These are phyloP conservation scores for Oostethus manadensis DNA, from an alignment of 2,113 vertebrate species.

Conservation along the genomic window DNA sequence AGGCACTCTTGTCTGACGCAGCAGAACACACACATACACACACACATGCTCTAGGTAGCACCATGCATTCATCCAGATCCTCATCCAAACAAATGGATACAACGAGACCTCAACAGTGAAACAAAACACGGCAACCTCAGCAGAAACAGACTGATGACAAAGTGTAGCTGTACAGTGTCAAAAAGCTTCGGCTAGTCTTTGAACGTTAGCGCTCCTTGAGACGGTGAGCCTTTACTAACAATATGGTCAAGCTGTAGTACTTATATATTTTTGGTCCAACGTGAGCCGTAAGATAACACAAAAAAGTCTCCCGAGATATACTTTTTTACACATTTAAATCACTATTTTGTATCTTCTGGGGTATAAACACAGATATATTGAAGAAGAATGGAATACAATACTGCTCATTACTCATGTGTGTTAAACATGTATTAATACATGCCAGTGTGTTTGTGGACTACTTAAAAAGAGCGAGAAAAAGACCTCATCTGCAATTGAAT, in stretches of 20 bases:
- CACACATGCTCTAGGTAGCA: slow-evolving; percentile 6
- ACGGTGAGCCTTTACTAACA: slow-evolving; percentile 24
- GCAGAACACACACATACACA: slow-evolving; percentile 29
- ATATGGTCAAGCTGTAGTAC: slow-evolving; percentile 34
- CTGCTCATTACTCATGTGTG: slow-evolving; percentile 50
- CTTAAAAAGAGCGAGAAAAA: slow-evolving; percentile 27
- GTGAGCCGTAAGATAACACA: slow-evolving; percentile 29
- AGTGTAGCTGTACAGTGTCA: slow-evolving; percentile 52
- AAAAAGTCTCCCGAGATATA: slow-evolving; percentile 55
- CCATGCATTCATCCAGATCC: slow-evolving; percentile 14
- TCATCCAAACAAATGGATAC: slow-evolving; percentile 34
- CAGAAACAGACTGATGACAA: slow-evolving; percentile 48
- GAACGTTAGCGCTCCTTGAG: slow-evolving; percentile 21
- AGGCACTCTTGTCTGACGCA: slow-evolving; percentile 79
- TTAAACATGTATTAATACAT: slow-evolving; percentile 44
- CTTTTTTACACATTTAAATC: slow-evolving; percentile 68
- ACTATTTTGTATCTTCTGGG: slow-evolving; percentile 70
- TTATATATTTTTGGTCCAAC: slow-evolving; percentile 33
- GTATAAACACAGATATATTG: slow-evolving; percentile 63
- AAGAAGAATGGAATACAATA: slow-evolving; percentile 53
- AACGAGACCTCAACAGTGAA: slow-evolving; percentile 60
- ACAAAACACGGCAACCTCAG: slow-evolving; percentile 63
- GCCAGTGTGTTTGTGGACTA: slow-evolving; percentile 52
- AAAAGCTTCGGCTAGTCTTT: slow-evolving; percentile 43
- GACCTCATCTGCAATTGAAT: slow-evolving; percentile 31